Base-by-base conservation (phyloP, 2,797 vertebrate genomes). In the Phylloscopus collybita region DNA sequence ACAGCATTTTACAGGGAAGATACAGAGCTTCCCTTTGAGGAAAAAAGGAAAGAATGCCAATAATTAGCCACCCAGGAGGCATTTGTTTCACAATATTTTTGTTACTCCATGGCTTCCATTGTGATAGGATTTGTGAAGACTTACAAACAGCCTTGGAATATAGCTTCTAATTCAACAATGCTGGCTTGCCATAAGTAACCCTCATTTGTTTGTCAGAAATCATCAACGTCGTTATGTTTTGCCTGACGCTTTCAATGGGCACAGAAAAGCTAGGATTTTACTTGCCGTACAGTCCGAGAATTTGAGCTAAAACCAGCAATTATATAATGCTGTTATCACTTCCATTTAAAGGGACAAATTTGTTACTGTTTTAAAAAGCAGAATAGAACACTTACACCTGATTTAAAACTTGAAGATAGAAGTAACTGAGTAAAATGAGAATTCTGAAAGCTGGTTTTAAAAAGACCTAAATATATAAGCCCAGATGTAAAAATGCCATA, bases 21-120 rank as follows among this genome's bases (percentile, higher is more conserved):
- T 65, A 86, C 50, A 95, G 88, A 94, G 84, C 92, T 96, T 96
- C 90, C 66, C 89, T 94, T 95, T 93, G 88, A 97, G 84, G 94
- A 92, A 96, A 97, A 96, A 96, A 93, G 86, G 90, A 97, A 97
- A 89, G 96, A 97, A 97, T 97, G 96, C 86, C 94, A 97, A 96
- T 96, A 96, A 97, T 97, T 97, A 97, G 96, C 97, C 96, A 97
- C 96, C 96, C 97, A 97, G 93, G 93, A 97, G 95, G 96, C 92
- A 97, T 92, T 96, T 95, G 92, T 97, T 97, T 97, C 95, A 97
- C 96, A 97, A 96, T 96, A 97, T 97, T 96, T 96, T 97, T 92
- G 90, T 91, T 96, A 95, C 91, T 96, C 81, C 78, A 72, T 84
- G 89, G 94, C 92, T 96, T 96, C 96, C 89, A 96, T 96, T 97